A percentile compares a stretch with the other conserved stretches of the same genome.
Evolutionary conservation across 2,113 vertebrate species (phyloP).

Genomic region (Ochotona curzoniae): DNA sequence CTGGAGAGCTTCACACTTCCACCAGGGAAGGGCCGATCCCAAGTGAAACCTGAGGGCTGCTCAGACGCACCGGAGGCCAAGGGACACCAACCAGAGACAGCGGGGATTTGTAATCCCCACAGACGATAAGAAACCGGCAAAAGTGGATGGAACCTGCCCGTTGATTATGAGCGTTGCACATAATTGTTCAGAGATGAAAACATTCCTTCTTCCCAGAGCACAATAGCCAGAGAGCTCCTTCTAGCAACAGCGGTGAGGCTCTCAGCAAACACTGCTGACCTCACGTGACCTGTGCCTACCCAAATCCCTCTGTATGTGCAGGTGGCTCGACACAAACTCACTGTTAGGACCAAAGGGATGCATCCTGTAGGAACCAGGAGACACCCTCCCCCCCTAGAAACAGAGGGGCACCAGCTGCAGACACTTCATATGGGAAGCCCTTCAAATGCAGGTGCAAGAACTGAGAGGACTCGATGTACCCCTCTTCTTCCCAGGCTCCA

Average conservation of each 20-base stretch:
- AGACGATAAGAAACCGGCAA: not conserved
- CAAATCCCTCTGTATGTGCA: not conserved
- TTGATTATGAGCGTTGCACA: not conserved
- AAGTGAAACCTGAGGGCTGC: not conserved
- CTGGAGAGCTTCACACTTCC: not conserved
- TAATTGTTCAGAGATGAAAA: not conserved
- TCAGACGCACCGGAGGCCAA: not conserved
- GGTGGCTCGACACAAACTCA: too few relatives aligned
- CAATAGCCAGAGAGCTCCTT: not conserved
- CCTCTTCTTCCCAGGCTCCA: accelerated
- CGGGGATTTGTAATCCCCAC: not conserved
- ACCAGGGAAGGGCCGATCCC: not conserved
- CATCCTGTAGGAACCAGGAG: not conserved
- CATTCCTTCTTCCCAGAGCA: not conserved
- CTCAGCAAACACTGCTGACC: not conserved
- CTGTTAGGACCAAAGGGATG: not conserved
- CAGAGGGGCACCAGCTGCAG: not conserved
- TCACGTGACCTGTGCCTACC: not conserved
- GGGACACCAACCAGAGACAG: not conserved
- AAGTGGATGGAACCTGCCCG: not conserved
- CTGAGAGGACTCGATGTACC: accelerated
- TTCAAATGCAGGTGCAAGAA: too few relatives aligned
- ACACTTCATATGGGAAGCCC: not conserved
- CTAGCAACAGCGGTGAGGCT: not conserved
- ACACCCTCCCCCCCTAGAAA: not conserved